Conservation (phyloP, 2,888 invertebrate species). For the Sphaeridia pumilis region DNA sequence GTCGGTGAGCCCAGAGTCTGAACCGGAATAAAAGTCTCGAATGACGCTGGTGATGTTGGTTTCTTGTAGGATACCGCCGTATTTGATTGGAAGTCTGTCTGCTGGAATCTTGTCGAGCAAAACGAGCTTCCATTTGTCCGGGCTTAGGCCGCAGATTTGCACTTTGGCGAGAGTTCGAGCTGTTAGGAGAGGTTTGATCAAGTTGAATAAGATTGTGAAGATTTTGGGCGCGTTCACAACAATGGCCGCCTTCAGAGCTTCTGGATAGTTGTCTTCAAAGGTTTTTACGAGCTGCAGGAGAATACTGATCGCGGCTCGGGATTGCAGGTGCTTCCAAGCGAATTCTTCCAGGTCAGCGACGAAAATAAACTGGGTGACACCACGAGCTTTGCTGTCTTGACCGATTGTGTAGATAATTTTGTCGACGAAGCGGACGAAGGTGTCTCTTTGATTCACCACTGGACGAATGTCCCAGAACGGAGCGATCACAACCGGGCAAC, state of each 20-base stretch:
- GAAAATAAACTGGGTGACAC: constrained; percentile 24
- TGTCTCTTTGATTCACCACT: constrained; percentile 15
- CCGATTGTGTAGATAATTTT: constrained; percentile 17
- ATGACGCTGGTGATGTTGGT: not conserved
- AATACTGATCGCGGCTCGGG: constrained; percentile 19
- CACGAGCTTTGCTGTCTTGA: not conserved
- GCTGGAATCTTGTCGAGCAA: constrained; percentile 3
- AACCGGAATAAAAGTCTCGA: not conserved
- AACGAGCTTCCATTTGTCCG: constrained; percentile 3
- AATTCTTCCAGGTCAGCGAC: constrained; percentile 24
- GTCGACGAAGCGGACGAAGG: constrained; percentile 19
- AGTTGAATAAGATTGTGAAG: constrained; percentile 10
- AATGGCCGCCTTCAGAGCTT: constrained; percentile 5
- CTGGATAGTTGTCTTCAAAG: constrained; percentile 23
- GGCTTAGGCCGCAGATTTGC: constrained; percentile 5
- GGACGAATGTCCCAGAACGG: constrained; percentile 27
- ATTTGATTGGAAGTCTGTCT: not conserved
- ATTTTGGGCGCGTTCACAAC: constrained; percentile 9
- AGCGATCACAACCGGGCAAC: constrained; percentile 22
- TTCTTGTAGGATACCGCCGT: constrained; percentile 6
- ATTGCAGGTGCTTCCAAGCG: constrained; percentile 22
- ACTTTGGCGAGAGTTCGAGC: constrained; percentile 10
- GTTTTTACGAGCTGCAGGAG: constrained; percentile 14
- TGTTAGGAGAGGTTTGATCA: constrained; percentile 12
- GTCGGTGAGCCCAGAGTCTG: not conserved